phyloP scores from a whole-genome alignment of 2,797 vertebrate species.

The Falco cherrug region DNA sequence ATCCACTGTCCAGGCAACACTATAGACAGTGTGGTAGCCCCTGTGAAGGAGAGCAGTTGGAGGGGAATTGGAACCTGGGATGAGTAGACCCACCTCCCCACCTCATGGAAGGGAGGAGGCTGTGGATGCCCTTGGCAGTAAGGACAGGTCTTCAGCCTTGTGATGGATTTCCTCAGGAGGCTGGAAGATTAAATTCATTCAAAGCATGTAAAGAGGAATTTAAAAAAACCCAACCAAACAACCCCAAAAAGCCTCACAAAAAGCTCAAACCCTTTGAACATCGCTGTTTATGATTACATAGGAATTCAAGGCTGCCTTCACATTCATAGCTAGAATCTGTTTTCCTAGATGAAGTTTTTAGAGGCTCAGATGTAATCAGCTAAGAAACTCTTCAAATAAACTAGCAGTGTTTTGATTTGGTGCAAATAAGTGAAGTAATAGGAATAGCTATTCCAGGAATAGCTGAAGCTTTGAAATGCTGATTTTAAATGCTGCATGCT shows the following conservation, averaged over 20 bases:
- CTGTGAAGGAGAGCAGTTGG: background rate
- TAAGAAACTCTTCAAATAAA: constrained; percentile 63
- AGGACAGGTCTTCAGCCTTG: background rate
- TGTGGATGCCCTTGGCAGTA: background rate
- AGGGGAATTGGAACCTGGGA: background rate
- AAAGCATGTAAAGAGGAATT: background rate
- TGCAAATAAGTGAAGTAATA: constrained; percentile 44
- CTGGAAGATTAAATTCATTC: background rate
- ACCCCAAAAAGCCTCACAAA: background rate
- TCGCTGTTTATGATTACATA: constrained; percentile 12
- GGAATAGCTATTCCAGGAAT: constrained; percentile 53
- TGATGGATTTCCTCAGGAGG: background rate
- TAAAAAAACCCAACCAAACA: background rate
- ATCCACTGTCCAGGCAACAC: background rate
- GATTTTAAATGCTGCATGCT: constrained; percentile 32
- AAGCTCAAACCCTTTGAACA: background rate
- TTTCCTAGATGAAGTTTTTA: constrained; percentile 47
- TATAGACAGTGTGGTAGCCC: background rate
- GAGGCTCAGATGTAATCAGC: constrained; percentile 51
- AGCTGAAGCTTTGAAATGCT: constrained; percentile 63
- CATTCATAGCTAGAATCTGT: background rate
- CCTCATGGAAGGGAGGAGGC: background rate
- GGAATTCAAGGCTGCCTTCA: constrained; percentile 22
- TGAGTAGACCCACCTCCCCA: background rate
- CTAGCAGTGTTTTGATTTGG: constrained; percentile 13